Evolutionary conservation across 30 jellyfish, hydroid and myxozoan genomes (phyloP).

Genomic region (Mastigias papua): DNA sequence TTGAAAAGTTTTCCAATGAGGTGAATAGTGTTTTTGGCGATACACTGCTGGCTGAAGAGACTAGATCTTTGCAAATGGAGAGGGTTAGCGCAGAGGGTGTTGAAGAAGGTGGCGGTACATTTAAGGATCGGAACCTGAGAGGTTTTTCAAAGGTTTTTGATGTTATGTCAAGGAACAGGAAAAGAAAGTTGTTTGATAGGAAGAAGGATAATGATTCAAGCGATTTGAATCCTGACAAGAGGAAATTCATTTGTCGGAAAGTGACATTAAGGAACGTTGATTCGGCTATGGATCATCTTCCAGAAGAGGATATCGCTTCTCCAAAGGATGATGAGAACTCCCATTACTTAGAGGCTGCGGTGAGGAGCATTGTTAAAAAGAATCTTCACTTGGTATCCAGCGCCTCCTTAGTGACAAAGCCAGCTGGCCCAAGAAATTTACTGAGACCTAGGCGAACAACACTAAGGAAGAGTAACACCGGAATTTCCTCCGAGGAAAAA

Average conservation of each 20-base stretch:
- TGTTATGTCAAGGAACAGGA: not conserved
- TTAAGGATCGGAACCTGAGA: not conserved
- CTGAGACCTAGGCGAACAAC: not conserved
- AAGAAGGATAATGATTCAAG: no score
- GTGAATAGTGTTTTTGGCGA: no score
- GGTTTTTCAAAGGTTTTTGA: not conserved
- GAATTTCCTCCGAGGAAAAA: not conserved
- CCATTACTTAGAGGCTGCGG: not conserved
- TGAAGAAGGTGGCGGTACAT: not conserved
- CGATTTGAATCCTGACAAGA: no score
- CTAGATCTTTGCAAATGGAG: no score
- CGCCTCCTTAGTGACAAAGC: not conserved
- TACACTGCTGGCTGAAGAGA: no score
- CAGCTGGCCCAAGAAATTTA: not conserved
- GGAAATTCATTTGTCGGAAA: not conserved
- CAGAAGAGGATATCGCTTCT: not conserved
- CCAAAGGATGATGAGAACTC: not conserved
- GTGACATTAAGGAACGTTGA: not conserved
- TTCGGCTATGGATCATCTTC: no score
- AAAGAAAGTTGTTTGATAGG: not conserved
- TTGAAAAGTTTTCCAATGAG: no score
- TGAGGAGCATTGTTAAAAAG: not conserved
- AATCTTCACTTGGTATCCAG: not conserved
- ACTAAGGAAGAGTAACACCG: not conserved
- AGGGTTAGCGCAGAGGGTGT: not conserved